Evolutionary conservation across 2,888 invertebrate species (phyloP), one percentile per base, ranked within the genome.

Genomic region (Dasypogon diadema): DNA sequence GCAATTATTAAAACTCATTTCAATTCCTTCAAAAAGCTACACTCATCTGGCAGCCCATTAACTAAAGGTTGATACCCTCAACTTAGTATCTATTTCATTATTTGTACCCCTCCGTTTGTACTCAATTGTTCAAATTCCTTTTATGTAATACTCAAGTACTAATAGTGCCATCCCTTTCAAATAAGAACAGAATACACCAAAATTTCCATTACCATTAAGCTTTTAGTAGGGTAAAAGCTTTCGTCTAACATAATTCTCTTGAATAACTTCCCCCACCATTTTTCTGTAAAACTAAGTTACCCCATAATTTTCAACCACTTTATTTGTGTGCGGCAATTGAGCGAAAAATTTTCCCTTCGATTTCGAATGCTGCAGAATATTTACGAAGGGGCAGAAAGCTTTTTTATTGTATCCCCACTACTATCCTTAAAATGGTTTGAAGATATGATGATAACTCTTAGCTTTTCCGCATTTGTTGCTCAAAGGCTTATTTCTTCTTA

Each of bases 381-480:
- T 30, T 30, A 30, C 4, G 30, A 8, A 8, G 8, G 8, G 30
- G 30, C 4, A 30, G 8, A 30, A 30, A 30, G 30, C 30, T 30
- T 30, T 30, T 30, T n/a, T n/a, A n/a, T n/a, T 30, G 30, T 3
- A 30, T 5, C 8, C 3, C 30, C 30, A 30, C 30, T 8, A 3
- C 30, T 5, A 3, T 8, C 30, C 30, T 30, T 30, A 30, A 0
- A 42, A 42, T 42, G 42, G 42, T 12, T 42, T 12, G 42, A 42
- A 6, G 12, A 42, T 3, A 12, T 42, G 42, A n/a, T 12, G 24
- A 24, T 10, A 48, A 22, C n/a, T 65, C 2, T 3, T 16, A 65
- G 48, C 48, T 65, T 65, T 65, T 48, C 46, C 24, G 24, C 48
- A 65, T 65, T 65, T 65, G 65, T 65, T 65, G 65, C 65, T 46